Conservation (phyloP, 2,113 vertebrate species). For the Epinephelus cyanopodus region DNA sequence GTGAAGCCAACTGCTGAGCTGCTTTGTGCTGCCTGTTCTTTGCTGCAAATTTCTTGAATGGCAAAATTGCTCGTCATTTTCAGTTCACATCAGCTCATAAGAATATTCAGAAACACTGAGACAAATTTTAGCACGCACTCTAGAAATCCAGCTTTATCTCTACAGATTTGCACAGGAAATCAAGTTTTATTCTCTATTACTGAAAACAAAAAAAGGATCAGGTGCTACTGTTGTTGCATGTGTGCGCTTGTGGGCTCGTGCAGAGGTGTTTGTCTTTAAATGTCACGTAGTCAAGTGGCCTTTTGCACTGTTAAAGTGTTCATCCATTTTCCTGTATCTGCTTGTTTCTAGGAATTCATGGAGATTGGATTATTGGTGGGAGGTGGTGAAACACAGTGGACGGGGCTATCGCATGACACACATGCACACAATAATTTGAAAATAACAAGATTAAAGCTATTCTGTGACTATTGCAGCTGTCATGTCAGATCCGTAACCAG, state of each 20-base stretch:
- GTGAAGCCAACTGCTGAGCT: neutral
- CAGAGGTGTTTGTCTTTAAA: slow-evolving; percentile 26
- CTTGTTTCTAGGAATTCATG: neutral
- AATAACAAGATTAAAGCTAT: slow-evolving; percentile 32
- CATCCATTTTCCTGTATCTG: slow-evolving; percentile 2
- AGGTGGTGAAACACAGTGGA: slow-evolving; percentile 8
- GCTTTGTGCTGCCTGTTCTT: neutral
- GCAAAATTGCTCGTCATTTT: neutral
- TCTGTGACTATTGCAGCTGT: slow-evolving; percentile 20
- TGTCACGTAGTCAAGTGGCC: slow-evolving; percentile 36
- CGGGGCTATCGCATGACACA: neutral
- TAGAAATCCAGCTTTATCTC: neutral
- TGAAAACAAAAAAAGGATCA: slow-evolving; percentile 7
- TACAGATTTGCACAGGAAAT: neutral
- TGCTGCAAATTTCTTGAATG: neutral
- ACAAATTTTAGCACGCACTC: neutral
- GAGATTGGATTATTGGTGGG: slow-evolving; percentile 25
- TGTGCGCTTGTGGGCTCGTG: neutral
- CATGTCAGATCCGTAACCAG: slow-evolving; percentile 27
- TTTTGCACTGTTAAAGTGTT: slow-evolving; percentile 29
- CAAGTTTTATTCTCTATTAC: neutral
- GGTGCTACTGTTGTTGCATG: slow-evolving; percentile 1
- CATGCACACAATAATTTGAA: slow-evolving; percentile 10
- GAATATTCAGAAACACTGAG: neutral
- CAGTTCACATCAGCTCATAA: neutral